phyloP scores from a whole-genome alignment of 2,888 invertebrate species.

The Troides aeacus region DNA sequence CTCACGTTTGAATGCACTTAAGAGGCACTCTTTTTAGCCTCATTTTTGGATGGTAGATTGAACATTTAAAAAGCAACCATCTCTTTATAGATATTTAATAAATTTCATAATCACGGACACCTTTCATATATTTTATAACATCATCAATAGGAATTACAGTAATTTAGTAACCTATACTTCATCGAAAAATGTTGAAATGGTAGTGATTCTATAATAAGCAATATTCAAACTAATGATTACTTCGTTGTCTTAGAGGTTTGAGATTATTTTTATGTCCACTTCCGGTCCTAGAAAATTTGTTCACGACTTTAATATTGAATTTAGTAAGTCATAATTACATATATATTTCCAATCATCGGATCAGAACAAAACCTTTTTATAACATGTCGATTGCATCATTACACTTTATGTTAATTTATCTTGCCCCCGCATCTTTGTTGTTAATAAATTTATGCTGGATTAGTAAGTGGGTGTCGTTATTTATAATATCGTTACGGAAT shows the following conservation, averaged over 20 bases:
- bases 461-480: conserved; percentile 52
- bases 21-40: conserved; percentile 9
- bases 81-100: conserved; percentile 13
- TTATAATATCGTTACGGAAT: conserved; percentile 32
- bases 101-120: background rate
- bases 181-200: too few relatives aligned
- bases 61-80: conserved; percentile 13
- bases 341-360: background rate
- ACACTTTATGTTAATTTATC: conserved; percentile 57
- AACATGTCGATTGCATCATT: conserved; percentile 59
- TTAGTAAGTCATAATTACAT: too few relatives aligned
- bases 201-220: too few relatives aligned
- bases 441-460: conserved; percentile 41
- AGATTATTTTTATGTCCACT: too few relatives aligned
- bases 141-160: background rate
- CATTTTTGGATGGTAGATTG: conserved; percentile 16
- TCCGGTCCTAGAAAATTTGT: background rate
- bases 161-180: too few relatives aligned
- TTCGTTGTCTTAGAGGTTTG: too few relatives aligned
- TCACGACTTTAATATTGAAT: background rate
- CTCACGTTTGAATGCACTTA: conserved; percentile 12
- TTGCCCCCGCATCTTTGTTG: conserved; percentile 74
- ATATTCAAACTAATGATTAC: too few relatives aligned
- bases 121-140: background rate
- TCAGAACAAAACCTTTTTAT: background rate